These are phyloP conservation scores for Tenebrio molitor DNA, from an alignment of 1,140 invertebrate species.

Conservation along the genomic window DNA sequence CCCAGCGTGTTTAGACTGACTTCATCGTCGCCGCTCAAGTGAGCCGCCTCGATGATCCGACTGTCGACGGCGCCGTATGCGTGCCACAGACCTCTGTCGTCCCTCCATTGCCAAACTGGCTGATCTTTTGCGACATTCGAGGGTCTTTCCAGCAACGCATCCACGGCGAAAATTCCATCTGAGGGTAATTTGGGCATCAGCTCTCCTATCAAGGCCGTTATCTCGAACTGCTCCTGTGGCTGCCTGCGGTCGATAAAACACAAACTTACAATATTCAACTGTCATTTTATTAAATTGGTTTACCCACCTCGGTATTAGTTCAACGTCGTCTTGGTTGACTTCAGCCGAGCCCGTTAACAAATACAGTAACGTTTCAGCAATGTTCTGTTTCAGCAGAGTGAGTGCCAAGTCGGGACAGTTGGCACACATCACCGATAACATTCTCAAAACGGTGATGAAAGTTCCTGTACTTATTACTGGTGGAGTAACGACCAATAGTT, in stretches of 20 bases:
- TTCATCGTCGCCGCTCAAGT: constrained; percentile 94
- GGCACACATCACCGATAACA: constrained; percentile 95
- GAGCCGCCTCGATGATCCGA: constrained; percentile 85
- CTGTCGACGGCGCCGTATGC: constrained; percentile 77
- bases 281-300: neutral
- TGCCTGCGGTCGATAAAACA: constrained; percentile 73
- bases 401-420: constrained; percentile 94
- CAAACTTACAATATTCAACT: neutral
- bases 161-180: constrained; percentile 95
- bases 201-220: constrained; percentile 95
- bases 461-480: constrained; percentile 93
- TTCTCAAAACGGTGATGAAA: constrained; percentile 95
- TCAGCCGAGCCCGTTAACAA: constrained; percentile 88
- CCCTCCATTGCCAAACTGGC: constrained; percentile 96
- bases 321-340: constrained; percentile 74
- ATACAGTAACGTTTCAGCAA: constrained; percentile 93
- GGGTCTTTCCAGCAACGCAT: constrained; percentile 85
- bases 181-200: constrained; percentile 92
- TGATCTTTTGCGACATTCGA: constrained; percentile 77
- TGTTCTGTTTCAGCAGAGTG: constrained; percentile 92
- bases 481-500: constrained; percentile 92
- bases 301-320: constrained; percentile 77
- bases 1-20: constrained; percentile 92
- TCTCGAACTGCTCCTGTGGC: constrained; percentile 96
- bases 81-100: constrained; percentile 89